These are phyloP conservation scores for Macrotrachela quadricornifera DNA, from an alignment of 1,140 invertebrate genomes.

Conservation along the genomic window DNA sequence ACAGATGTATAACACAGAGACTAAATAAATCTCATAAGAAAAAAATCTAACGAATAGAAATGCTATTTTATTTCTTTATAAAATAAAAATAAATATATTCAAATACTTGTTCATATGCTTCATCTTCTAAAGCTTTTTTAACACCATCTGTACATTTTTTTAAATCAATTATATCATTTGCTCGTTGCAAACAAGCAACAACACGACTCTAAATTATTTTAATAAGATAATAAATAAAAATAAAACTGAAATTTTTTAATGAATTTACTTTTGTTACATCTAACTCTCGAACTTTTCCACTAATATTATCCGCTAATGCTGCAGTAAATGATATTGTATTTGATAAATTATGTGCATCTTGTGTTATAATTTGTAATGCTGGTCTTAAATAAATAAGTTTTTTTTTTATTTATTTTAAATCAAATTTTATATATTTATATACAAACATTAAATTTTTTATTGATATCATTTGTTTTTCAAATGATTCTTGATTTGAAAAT, in stretches of 20 bases:
- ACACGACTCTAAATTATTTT: conserved; percentile 50
- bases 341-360: conserved; percentile 13
- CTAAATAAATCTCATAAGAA: neutral
- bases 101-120: conserved; percentile 42
- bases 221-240: conserved; percentile 7
- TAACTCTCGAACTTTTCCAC: conserved; percentile 74
- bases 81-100: conserved; percentile 30
- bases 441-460: neutral
- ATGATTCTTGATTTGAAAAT: too few species aligned
- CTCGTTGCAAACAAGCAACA: conserved; percentile 72
- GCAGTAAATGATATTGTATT: conserved; percentile 47
- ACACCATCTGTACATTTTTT: conserved; percentile 86
- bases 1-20: neutral
- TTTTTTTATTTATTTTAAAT: neutral
- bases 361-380: neutral
- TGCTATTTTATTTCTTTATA: neutral
- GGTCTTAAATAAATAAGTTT: neutral
- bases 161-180: conserved; percentile 83
- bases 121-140: conserved; percentile 63
- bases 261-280: conserved; percentile 64
- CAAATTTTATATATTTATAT: too few species aligned
- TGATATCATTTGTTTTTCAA: too few species aligned
- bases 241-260: conserved; percentile 1
- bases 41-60: neutral
- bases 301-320: conserved; percentile 69